Evolutionary conservation across 2,797 vertebrate genomes (phyloP).

Genomic region (Sebastes jordani): DNA sequence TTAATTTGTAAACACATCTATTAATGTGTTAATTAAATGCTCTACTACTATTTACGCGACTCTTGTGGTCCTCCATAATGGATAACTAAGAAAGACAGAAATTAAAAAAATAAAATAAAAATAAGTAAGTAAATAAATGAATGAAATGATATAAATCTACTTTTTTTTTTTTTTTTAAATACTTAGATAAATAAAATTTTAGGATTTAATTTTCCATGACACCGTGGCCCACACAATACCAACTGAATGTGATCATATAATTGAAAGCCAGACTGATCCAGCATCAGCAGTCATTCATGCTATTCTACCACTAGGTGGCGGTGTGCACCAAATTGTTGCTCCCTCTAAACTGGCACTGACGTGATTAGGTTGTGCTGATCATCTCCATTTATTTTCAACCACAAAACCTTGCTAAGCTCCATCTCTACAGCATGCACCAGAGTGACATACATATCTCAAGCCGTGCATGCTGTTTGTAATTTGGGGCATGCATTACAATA

Average conservation of each 20-base stretch:
- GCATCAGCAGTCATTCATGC: neutral
- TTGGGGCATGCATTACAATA: neutral
- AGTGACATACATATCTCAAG: fast-evolving
- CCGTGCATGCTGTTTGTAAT: neutral
- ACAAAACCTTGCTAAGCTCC: neutral
- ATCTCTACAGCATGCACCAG: neutral
- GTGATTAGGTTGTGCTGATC: constrained; percentile 23
- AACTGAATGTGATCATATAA: neutral
- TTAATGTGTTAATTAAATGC: too few species aligned
- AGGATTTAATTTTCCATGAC: neutral
- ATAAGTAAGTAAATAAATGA: too few species aligned
- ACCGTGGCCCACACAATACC: too few species aligned
- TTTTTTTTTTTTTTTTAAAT: too few species aligned
- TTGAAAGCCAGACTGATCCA: neutral
- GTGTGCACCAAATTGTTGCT: constrained; percentile 33
- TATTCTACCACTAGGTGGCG: constrained; percentile 58
- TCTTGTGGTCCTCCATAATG: too few species aligned
- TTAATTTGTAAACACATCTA: too few species aligned
- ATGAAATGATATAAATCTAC: too few species aligned
- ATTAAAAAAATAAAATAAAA: too few species aligned
- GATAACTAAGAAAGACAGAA: too few species aligned
- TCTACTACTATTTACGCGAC: too few species aligned
- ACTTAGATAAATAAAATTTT: too few species aligned
- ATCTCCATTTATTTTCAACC: constrained; percentile 21
- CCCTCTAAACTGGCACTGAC: neutral